These are phyloP conservation scores for Urocitellus parryii DNA, from an alignment of 2,113 vertebrate species.

Conservation along the genomic window DNA sequence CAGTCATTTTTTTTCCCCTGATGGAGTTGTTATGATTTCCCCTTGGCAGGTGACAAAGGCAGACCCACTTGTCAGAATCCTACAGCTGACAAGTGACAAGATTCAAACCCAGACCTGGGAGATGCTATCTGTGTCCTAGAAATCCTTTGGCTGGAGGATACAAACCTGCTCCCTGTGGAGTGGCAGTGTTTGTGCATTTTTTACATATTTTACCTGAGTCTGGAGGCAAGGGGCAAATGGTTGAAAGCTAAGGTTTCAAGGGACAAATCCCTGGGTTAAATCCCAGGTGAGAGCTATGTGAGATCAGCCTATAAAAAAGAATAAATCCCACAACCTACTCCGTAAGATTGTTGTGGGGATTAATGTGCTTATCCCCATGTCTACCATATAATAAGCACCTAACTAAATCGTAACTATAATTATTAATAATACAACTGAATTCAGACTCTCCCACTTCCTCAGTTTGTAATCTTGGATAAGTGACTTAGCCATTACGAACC, in stretches of 20 bases:
- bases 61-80: not conserved
- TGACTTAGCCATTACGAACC: not conserved
- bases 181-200: not conserved
- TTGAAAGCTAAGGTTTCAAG: not conserved
- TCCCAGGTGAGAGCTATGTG: not conserved
- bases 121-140: not conserved
- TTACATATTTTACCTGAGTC: not conserved
- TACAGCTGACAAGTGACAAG: not conserved
- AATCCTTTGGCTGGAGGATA: not conserved
- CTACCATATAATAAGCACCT: not conserved
- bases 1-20: not conserved
- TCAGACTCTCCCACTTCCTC: not conserved
- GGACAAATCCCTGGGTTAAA: not conserved
- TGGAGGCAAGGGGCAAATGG: not conserved
- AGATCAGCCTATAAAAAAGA: not conserved
- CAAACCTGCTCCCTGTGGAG: not conserved
- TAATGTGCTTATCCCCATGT: not conserved
- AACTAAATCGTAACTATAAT: not conserved
- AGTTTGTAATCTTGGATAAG: not conserved
- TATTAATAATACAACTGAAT: not conserved
- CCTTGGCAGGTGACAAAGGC: not conserved
- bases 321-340: not conserved
- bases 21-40: not conserved
- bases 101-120: not conserved
- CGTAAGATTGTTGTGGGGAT: not conserved